A percentile compares a stretch with the other conserved stretches of the same genome.
Evolutionary conservation across 2,113 vertebrate species (phyloP).

Genomic region (zebrafish (Danio rerio)): DNA sequence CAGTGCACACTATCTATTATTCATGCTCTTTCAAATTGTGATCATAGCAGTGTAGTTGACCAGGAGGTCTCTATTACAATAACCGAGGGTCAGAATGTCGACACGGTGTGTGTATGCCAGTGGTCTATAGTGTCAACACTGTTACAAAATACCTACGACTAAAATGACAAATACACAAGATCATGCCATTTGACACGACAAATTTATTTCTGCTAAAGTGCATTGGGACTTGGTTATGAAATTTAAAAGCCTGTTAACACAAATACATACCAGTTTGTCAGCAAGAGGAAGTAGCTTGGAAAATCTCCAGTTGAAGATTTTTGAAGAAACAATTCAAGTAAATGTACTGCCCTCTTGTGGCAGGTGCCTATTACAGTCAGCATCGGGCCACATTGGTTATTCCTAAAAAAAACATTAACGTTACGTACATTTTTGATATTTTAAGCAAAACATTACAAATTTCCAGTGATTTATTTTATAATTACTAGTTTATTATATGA

Average conservation of each 20-base stretch:
- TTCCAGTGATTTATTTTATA: too few species aligned
- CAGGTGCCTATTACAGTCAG: background rate
- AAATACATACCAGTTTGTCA: background rate
- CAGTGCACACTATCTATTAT: slow-evolving; percentile 25
- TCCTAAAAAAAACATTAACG: too few species aligned
- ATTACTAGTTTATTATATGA: too few species aligned
- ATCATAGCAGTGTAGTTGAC: slow-evolving; percentile 3
- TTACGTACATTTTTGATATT: too few species aligned
- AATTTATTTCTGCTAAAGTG: background rate
- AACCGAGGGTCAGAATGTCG: slow-evolving; percentile 22
- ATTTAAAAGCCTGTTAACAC: background rate
- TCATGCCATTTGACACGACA: background rate
- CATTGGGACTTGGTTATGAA: background rate
- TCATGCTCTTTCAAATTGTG: slow-evolving; percentile 21
- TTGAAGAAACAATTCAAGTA: background rate
- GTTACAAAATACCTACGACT: background rate
- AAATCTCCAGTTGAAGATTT: background rate
- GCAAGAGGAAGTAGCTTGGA: background rate
- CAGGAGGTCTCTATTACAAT: slow-evolving; percentile 22
- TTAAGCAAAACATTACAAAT: too few species aligned
- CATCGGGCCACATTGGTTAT: too few species aligned
- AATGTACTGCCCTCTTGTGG: slow-evolving; percentile 34
- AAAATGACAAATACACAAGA: background rate
- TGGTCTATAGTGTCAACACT: background rate
- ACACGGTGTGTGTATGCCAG: background rate